A percentile compares a stretch with the other conserved stretches of the same genome.
Evolutionary conservation across 2,113 vertebrate species (phyloP).

Genomic region (Blennius ocellaris): DNA sequence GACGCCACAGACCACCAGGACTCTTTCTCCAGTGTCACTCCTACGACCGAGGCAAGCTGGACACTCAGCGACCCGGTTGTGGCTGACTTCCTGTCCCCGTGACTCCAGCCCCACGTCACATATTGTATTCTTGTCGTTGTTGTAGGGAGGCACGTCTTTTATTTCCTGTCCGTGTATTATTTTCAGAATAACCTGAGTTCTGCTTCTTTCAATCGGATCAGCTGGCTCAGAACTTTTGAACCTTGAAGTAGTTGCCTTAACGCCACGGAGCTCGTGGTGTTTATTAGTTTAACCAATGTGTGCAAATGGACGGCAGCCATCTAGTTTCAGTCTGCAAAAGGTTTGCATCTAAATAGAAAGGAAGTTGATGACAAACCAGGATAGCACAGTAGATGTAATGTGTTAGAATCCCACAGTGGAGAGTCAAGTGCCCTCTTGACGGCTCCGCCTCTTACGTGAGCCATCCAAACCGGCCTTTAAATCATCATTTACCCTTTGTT

Average conservation of each 20-base stretch:
- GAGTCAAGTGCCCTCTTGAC: slow-evolving; percentile 29
- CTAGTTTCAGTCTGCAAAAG: slow-evolving; percentile 27
- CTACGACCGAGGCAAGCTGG: slow-evolving; percentile 51
- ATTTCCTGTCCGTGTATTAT: slow-evolving; percentile 23
- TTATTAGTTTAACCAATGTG: slow-evolving; percentile 36
- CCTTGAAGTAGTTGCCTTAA: slow-evolving; percentile 68
- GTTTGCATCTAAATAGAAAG: slow-evolving; percentile 13
- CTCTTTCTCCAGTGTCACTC: slow-evolving; percentile 39
- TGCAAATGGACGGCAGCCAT: slow-evolving; percentile 28
- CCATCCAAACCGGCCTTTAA: slow-evolving; percentile 15
- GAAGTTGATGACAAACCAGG: slow-evolving; percentile 23
- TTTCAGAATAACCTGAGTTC: slow-evolving; percentile 22
- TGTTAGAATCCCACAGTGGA: slow-evolving; percentile 26
- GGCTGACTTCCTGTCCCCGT: slow-evolving; percentile 36
- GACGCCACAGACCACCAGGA: slow-evolving; percentile 9
- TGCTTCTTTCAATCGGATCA: slow-evolving; percentile 22
- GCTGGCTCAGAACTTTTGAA: slow-evolving; percentile 38
- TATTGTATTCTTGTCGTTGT: slow-evolving; percentile 14
- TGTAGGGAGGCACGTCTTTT: slow-evolving; percentile 11
- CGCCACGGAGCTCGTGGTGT: slow-evolving; percentile 52
- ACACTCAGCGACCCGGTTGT: slow-evolving; percentile 22
- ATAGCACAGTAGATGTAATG: slow-evolving; percentile 40
- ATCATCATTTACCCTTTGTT: slow-evolving; percentile 22
- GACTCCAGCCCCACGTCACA: slow-evolving; percentile 32
- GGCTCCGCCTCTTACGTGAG: slow-evolving; percentile 15